Conservation (phyloP, 2,797 vertebrate genomes). For the Chaunax sp. region DNA sequence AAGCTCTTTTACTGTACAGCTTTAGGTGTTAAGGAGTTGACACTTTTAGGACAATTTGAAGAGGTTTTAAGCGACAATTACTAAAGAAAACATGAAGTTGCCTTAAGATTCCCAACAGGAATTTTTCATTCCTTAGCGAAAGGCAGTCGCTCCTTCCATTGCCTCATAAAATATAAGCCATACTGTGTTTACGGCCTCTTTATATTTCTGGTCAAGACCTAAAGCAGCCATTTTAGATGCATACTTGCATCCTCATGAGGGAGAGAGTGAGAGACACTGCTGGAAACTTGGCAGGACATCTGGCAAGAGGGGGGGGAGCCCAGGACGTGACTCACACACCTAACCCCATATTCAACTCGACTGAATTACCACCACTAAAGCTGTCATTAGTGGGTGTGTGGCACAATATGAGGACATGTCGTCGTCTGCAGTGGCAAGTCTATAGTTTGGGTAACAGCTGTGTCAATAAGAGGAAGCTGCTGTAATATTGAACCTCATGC, state of each 20-base stretch:
- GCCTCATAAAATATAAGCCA: background rate
- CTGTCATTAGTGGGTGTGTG: slow-evolving; percentile 83
- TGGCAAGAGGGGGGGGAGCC: slow-evolving; percentile 62
- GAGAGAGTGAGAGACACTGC: slow-evolving; percentile 41
- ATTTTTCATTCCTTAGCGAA: slow-evolving; percentile 6
- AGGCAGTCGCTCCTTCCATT: background rate
- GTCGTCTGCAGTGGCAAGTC: slow-evolving; percentile 71
- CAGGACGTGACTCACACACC: slow-evolving; percentile 76
- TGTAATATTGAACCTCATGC: slow-evolving; percentile 67
- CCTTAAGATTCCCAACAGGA: background rate
- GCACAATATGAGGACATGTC: slow-evolving; percentile 73
- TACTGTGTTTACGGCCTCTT: background rate
- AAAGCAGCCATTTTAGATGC: slow-evolving; percentile 62
- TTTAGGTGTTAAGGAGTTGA: no score
- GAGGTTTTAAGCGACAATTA: background rate
- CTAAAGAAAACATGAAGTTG: background rate
- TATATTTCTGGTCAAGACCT: slow-evolving; percentile 23
- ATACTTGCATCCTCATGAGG: slow-evolving; percentile 37
- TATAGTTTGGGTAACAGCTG: slow-evolving; percentile 81
- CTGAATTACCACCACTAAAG: slow-evolving; percentile 81
- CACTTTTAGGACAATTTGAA: background rate
- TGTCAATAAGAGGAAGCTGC: slow-evolving; percentile 79
- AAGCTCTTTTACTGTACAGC: no score
- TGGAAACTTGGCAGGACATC: slow-evolving; percentile 76
- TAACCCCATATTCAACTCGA: slow-evolving; percentile 76